Percentiles rank a stretch among this genome's conserved stretches.
These are phyloP conservation scores for Stenodera caucasica DNA, from an alignment of 2,888 invertebrate species.

Conservation along the genomic window DNA sequence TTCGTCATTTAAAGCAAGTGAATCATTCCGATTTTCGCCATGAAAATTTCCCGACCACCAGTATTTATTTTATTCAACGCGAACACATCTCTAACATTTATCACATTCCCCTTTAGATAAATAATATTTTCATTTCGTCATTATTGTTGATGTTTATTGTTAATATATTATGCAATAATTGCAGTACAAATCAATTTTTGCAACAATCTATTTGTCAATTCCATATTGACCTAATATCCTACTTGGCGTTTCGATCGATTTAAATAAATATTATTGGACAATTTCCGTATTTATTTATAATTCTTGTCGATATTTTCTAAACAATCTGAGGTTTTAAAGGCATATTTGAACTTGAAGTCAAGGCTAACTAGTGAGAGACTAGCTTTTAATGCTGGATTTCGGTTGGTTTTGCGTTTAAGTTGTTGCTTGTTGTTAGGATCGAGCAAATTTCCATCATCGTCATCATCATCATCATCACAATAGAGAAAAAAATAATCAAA, in stretches of 20 bases:
- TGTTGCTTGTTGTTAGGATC: background rate
- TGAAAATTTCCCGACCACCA: no score
- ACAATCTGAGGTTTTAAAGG: background rate
- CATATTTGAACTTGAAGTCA: conserved; percentile 37
- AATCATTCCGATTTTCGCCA: background rate
- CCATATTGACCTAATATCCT: background rate
- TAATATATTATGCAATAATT: background rate
- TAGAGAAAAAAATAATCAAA: background rate
- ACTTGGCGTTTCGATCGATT: background rate
- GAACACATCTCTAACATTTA: background rate
- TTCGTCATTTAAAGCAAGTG: no score
- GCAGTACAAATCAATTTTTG: background rate
- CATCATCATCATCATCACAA: background rate
- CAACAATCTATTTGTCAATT: background rate
- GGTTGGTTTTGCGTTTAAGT: conserved; percentile 8
- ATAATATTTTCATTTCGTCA: background rate
- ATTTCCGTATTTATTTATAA: no score
- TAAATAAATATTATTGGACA: background rate
- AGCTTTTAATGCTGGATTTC: conserved; percentile 8
- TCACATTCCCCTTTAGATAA: background rate
- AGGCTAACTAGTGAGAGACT: conserved; percentile 34
- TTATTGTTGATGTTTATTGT: background rate
- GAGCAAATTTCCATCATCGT: background rate
- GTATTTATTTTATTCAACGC: no score
- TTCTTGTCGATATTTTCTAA: conserved; percentile 8